Base-by-base conservation (phyloP, 2,797 vertebrate genomes). In the Capromys pilorides region DNA sequence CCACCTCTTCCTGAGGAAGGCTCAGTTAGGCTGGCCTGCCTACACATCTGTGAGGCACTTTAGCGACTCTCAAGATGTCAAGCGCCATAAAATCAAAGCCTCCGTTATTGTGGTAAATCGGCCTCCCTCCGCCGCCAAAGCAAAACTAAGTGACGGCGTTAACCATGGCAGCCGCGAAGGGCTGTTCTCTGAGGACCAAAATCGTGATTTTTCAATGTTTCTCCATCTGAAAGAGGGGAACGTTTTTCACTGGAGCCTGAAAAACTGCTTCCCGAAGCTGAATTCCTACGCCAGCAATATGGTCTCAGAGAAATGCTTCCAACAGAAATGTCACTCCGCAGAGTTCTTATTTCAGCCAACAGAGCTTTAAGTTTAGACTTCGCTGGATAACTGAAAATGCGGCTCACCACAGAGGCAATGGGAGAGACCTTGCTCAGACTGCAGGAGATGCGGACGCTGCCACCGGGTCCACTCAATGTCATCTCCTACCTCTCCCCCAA, bases 321-420 rank as follows among this genome's bases (percentile, higher is more conserved):
- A 82, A 95, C 2, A 90, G 91, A 96, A 96, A 96, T 93, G 83
- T 90, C 97, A 97, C 91, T 96, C 95, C 1, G 11, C 96, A 95
- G 69, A 94, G 78, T 92, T 85, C 93, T 94, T 16, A 33, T 69
- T 95, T 84, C 80, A 88, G 92, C 90, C 95, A 97, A 79, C 66
- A 78, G 62, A 73, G 77, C 39, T 87, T 94, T 75, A 86, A 75
- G 54, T 96, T 96, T 93, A 94, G 87, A 67, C 69, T 90, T 88
- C 51, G 90, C 69, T 80, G 88, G 33, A 41, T 96, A 73, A 69
- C 90, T 73, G 39, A 91, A 94, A 80, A 91, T 80, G 86, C 87
- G 93, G 83, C 88, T 97, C 33, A 49, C 62, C 31, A 0, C 91
- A 79, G 66, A 93, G 62, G 83, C 26, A 1, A 91, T 31, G 1